Base-by-base conservation (phyloP, 2,888 invertebrate species). In the Ectemnius cavifrons region DNA sequence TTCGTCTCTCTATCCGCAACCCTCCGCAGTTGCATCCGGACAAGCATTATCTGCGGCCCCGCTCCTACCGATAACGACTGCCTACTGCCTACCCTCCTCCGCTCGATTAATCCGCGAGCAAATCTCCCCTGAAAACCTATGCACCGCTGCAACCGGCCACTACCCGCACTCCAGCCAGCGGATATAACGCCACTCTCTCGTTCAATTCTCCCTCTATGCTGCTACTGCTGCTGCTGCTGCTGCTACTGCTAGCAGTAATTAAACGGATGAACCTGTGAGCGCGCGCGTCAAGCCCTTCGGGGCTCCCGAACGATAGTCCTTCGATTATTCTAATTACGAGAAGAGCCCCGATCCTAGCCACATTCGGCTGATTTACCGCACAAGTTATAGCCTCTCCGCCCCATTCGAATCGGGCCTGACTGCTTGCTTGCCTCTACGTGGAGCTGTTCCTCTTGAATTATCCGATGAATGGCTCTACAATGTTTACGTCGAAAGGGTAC, bases 71-170 rank as follows among this genome's bases (percentile, higher is more conserved):
- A 83, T 83, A 83, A 83, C 82, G 73, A 74, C 75, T 73, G 67
- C 70, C 52, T 11, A 47, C 13, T 11, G 37, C 16, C 52, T 14
- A 14, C 61, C 73, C 68, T 63, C 75, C 63, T 57, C 58, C 60
- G 75, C 79, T 73, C 84, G 82, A 83, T 83, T 84, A 84, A 83
- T 84, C 84, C 82, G 75, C 60, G 80, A 74, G 79, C 52, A 82
- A 83, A 77, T 79, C 83, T 68, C 81, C 81, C 81, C 78, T 78
- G 73, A 82, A 82, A 80, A 80, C 83, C 70, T 69, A 77, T 80
- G 68, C 76, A 75, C 67, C 27, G 37, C 58, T 28, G 46, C 64
- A n/a, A 70, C 73, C 67, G 67, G 69, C 23, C 23, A 23, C 23
- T 23, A 23, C 23, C 23, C 23, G 23, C 23, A 23, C 23, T 23